These are phyloP conservation scores for Melanargia galathea DNA, from an alignment of 2,888 invertebrate species.

Conservation along the genomic window DNA sequence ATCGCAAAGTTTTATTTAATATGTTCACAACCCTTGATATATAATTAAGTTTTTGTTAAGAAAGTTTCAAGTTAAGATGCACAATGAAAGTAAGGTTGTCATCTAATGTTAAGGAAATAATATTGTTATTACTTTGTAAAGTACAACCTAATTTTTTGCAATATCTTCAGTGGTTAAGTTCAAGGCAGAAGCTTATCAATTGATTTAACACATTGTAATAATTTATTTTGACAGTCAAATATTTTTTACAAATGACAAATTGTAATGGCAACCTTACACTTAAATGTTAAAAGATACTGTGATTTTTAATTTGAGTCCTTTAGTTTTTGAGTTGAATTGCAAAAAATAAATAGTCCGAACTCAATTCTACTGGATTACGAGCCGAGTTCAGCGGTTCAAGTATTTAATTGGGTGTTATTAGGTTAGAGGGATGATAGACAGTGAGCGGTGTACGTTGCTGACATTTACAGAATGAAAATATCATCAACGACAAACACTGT, in stretches of 20 bases:
- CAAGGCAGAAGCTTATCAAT: neutral
- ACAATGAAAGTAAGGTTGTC: constrained; percentile 64
- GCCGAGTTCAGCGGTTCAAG: constrained; percentile 64
- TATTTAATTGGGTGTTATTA: constrained; percentile 55
- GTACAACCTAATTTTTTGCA: neutral
- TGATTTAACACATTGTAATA: neutral
- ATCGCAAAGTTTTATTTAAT: constrained; percentile 57
- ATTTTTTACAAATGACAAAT: constrained; percentile 14
- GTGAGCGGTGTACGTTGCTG: constrained; percentile 79
- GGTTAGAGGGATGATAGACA: constrained; percentile 59
- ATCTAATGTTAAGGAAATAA: constrained; percentile 37
- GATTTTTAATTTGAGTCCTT: constrained; percentile 27
- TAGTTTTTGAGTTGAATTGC: constrained; percentile 16
- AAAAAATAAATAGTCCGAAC: constrained; percentile 48
- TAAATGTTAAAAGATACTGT: constrained; percentile 62
- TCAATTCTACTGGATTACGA: constrained; percentile 51
- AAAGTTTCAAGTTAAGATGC: constrained; percentile 28
- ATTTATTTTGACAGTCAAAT: neutral
- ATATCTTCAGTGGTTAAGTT: neutral
- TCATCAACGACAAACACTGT: constrained; percentile 77
- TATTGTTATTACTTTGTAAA: neutral
- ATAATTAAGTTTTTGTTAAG: constrained; percentile 23
- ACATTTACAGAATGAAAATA: constrained; percentile 73
- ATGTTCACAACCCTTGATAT: constrained; percentile 57
- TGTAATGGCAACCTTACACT: constrained; percentile 71